These are phyloP conservation scores for Sebastolobus alascanus DNA, from an alignment of 2,797 vertebrate genomes.

Conservation along the genomic window DNA sequence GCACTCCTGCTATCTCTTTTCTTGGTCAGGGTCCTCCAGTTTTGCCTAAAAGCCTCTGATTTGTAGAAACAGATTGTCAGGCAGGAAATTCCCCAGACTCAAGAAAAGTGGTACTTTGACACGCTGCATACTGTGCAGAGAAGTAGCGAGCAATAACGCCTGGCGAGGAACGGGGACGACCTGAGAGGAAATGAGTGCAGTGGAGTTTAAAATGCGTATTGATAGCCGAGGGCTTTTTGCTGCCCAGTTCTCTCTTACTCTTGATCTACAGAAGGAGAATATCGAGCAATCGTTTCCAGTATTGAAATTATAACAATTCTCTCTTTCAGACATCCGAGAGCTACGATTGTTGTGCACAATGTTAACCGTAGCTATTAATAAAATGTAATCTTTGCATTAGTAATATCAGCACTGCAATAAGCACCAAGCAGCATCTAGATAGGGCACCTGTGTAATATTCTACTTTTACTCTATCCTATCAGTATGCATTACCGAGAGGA, in stretches of 20 bases:
- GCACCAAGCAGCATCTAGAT: slow-evolving; percentile 45
- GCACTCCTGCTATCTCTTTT: slow-evolving; percentile 15
- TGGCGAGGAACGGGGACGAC: slow-evolving; percentile 14
- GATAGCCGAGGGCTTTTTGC: slow-evolving; percentile 29
- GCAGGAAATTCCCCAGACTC: slow-evolving; percentile 27
- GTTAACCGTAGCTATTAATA: slow-evolving; percentile 20
- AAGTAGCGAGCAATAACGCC: slow-evolving; percentile 18
- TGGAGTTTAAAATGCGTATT: slow-evolving; percentile 43
- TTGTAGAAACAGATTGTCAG: slow-evolving; percentile 46
- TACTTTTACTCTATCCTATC: slow-evolving; percentile 32
- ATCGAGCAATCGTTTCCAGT: slow-evolving; percentile 21
- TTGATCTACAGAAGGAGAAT: not conserved
- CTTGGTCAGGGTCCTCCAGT: slow-evolving; percentile 17
- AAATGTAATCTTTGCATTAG: slow-evolving; percentile 44
- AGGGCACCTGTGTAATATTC: slow-evolving; percentile 28
- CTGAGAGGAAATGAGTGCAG: slow-evolving; percentile 47
- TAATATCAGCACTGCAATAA: slow-evolving; percentile 43
- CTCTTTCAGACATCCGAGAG: not conserved
- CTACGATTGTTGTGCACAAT: not conserved
- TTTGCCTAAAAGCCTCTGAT: slow-evolving; percentile 48
- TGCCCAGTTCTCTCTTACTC: not conserved
- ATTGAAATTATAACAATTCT: slow-evolving; percentile 10
- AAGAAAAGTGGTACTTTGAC: slow-evolving; percentile 48
- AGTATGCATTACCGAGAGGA: slow-evolving; percentile 30
- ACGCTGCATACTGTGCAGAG: slow-evolving; percentile 20